Evolutionary conservation across 1,140 invertebrate genomes (phyloP).

Genomic region (Lepidurus apus): DNA sequence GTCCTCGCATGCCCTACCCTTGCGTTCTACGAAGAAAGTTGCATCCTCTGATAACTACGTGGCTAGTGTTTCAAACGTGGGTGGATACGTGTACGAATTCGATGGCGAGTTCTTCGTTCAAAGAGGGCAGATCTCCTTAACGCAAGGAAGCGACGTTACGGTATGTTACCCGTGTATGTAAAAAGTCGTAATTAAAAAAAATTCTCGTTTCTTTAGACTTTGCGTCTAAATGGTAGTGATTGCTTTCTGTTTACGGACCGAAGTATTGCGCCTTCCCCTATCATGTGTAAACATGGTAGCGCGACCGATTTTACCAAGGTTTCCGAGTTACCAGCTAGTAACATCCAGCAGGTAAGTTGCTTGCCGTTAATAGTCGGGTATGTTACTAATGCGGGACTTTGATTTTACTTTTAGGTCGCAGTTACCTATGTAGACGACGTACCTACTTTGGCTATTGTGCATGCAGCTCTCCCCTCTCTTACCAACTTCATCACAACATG

Average conservation of each 20-base stretch:
- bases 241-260: neutral
- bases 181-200: neutral
- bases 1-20: neutral
- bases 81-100: slow-evolving; percentile 12
- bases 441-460: neutral
- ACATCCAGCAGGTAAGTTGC: neutral
- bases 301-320: neutral
- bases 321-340: neutral
- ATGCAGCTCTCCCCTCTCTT: neutral
- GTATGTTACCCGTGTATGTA: neutral
- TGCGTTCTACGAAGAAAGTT: neutral
- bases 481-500: slow-evolving; percentile 6
- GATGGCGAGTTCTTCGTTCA: neutral
- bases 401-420: neutral
- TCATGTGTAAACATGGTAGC: neutral
- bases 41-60: neutral
- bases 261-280: neutral
- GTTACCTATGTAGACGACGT: neutral
- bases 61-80: neutral
- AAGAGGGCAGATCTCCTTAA: neutral
- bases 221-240: neutral
- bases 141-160: neutral
- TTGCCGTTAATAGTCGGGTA: neutral
- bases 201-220: neutral
- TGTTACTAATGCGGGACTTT: neutral